These are phyloP conservation scores for Rotaria sp. DNA, from an alignment of 2,888 invertebrate genomes.

Conservation along the genomic window DNA sequence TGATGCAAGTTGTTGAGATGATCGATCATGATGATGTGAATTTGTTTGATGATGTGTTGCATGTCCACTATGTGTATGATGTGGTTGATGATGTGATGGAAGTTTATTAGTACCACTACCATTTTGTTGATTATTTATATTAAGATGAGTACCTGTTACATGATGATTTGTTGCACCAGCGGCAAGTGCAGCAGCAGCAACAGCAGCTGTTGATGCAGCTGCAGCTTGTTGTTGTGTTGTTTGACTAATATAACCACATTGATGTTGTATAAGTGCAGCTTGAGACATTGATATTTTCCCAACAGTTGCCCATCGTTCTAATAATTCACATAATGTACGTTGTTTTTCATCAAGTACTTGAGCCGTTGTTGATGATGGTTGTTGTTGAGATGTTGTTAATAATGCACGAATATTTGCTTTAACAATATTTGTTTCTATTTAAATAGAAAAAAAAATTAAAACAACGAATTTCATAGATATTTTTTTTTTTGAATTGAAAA, in stretches of 20 bases:
- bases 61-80: not conserved
- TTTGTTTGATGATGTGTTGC: not conserved
- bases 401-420: constrained; percentile 29
- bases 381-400: constrained; percentile 26
- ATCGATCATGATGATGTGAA: constrained; percentile 5
- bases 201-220: not conserved
- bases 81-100: not conserved
- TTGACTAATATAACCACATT: constrained; percentile 23
- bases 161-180: not conserved
- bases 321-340: constrained; percentile 24
- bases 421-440: constrained; percentile 24
- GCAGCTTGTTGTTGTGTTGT: constrained; percentile 3
- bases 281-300: constrained; percentile 20
- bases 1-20: not conserved
- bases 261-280: constrained; percentile 29
- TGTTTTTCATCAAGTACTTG: constrained; percentile 14
- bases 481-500: not conserved
- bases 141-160: not conserved
- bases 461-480: not conserved
- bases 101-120: not conserved
- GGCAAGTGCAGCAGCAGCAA: not conserved
- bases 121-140: not conserved
- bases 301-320: constrained; percentile 20
- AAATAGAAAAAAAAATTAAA: not conserved
- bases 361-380: not conserved